phyloP scores from a whole-genome alignment of 2,113 vertebrate species.

The Halichoeres trimaculatus region DNA sequence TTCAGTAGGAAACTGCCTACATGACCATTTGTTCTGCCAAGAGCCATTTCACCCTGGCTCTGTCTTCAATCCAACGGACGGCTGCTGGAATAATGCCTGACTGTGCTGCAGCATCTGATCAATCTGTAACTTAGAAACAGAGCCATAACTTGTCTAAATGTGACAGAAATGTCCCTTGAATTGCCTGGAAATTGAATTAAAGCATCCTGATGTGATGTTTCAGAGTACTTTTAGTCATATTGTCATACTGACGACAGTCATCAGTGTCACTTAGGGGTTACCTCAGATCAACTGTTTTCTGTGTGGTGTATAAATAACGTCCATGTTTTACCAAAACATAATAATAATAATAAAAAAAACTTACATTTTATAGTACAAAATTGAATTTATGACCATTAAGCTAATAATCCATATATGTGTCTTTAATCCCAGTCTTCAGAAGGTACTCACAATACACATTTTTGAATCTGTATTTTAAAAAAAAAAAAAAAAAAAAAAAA shows the following conservation, averaged over 20 bases:
- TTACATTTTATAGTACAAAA: too few species aligned
- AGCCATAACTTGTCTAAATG: neutral
- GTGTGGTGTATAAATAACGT: too few species aligned
- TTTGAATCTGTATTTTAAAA: too few species aligned
- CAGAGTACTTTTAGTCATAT: neutral
- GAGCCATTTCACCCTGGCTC: neutral
- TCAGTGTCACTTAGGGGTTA: neutral
- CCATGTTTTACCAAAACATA: too few species aligned
- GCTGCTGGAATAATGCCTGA: neutral
- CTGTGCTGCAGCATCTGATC: neutral
- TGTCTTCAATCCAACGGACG: neutral
- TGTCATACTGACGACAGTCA: neutral
- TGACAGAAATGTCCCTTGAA: conserved; percentile 3
- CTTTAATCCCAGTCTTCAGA: too few species aligned
- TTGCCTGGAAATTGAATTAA: neutral
- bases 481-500: too few species aligned
- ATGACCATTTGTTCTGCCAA: conserved; percentile 5
- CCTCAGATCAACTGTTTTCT: neutral
- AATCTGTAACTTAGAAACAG: neutral
- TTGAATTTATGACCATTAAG: too few species aligned
- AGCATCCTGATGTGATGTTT: neutral
- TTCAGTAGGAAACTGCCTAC: conserved; percentile 3
- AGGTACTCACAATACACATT: too few species aligned
- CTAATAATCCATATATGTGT: too few species aligned
- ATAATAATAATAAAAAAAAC: too few species aligned